Conservation (phyloP, 2,888 invertebrate species). For the Tinea semifulvella region DNA sequence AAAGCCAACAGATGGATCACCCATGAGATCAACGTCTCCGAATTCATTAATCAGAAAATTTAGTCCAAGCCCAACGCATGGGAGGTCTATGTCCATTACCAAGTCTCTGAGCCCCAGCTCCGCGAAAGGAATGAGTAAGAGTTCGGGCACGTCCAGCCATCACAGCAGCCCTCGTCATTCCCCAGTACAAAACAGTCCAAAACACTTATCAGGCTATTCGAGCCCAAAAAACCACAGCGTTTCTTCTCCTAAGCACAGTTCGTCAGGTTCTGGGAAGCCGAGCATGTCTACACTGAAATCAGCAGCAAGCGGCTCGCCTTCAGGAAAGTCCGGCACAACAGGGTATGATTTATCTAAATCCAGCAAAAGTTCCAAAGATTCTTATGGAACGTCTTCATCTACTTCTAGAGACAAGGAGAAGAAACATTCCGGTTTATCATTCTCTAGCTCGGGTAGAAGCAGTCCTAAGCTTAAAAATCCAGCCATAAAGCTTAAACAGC, state of each 20-base stretch:
- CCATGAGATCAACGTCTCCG: slow-evolving; percentile 72
- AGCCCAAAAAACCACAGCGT: slow-evolving; percentile 83
- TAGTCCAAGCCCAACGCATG: slow-evolving; percentile 76
- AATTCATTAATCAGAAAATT: slow-evolving; percentile 74
- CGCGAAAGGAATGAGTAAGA: slow-evolving; percentile 49
- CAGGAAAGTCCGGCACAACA: slow-evolving; percentile 66
- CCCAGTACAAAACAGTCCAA: slow-evolving; percentile 79
- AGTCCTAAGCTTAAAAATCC: slow-evolving; percentile 75
- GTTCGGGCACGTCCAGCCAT: slow-evolving; percentile 60
- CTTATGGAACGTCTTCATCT: slow-evolving; percentile 45
- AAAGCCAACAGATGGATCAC: slow-evolving; percentile 72
- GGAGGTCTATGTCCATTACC: slow-evolving; percentile 70
- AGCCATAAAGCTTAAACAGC: slow-evolving; percentile 71
- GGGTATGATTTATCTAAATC: slow-evolving; percentile 63
- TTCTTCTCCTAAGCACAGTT: slow-evolving; percentile 81
- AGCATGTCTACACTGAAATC: slow-evolving; percentile 89
- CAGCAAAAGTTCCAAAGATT: slow-evolving; percentile 59
- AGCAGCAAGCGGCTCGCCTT: slow-evolving; percentile 75
- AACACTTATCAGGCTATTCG: slow-evolving; percentile 74
- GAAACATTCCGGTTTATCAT: slow-evolving; percentile 58
- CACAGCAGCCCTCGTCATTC: slow-evolving; percentile 79
- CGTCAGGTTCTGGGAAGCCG: slow-evolving; percentile 82
- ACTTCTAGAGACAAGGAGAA: slow-evolving; percentile 65
- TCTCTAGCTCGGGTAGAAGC: slow-evolving; percentile 64
- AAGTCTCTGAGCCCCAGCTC: slow-evolving; percentile 65